Conservation (phyloP, 2,888 invertebrate genomes). For the Biston betularia region DNA sequence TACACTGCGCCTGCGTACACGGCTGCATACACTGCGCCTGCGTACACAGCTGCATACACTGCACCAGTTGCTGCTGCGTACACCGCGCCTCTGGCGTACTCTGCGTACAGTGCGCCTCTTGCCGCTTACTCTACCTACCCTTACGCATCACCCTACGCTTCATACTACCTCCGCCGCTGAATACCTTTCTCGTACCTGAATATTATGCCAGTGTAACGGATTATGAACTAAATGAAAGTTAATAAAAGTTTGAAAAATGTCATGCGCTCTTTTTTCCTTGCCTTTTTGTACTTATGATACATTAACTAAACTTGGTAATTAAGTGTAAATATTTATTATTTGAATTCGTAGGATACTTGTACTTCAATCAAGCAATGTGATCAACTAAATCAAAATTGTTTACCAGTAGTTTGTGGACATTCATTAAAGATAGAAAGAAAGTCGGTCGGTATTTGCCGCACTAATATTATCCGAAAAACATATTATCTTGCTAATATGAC, state of each 20-base stretch:
- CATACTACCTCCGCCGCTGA: conserved; percentile 53
- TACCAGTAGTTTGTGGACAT: too few species aligned
- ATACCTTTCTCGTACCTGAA: too few species aligned
- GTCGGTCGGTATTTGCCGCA: too few species aligned
- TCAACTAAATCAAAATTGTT: too few species aligned
- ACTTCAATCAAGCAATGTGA: too few species aligned
- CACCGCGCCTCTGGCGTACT: not conserved
- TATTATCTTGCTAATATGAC: too few species aligned
- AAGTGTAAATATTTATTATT: too few species aligned
- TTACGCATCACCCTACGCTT: conserved; percentile 56
- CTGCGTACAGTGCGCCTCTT: conserved; percentile 53
- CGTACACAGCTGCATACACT: conserved; percentile 54
- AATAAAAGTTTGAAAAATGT: not conserved
- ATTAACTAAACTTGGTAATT: too few species aligned
- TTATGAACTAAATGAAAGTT: not conserved
- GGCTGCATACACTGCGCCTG: conserved; percentile 54
- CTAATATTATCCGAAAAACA: too few species aligned
- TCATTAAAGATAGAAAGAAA: too few species aligned
- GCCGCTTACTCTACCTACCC: conserved; percentile 57
- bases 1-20: conserved; percentile 52
- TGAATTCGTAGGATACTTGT: too few species aligned
- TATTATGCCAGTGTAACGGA: not conserved
- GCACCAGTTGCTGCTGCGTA: conserved; percentile 41
- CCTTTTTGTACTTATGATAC: not conserved
- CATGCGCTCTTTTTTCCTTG: not conserved